These are phyloP conservation scores for Eucidaris tribuloides DNA, from an alignment of 35 echinoderm and acorn worm genomes.

Conservation along the genomic window DNA sequence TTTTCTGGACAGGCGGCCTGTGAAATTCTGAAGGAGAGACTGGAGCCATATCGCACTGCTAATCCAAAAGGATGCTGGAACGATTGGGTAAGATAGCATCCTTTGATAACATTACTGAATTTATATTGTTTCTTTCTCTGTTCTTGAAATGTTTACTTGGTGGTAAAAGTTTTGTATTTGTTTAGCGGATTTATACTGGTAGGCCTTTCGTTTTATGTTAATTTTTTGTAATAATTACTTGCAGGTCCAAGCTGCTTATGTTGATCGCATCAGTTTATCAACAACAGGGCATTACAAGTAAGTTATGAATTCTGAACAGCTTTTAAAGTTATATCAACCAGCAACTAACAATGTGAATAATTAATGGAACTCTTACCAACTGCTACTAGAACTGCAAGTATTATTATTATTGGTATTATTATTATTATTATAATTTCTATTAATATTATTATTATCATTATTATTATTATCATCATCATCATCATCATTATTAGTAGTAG, in stretches of 20 bases:
- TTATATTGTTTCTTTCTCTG: background rate
- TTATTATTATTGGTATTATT: no score
- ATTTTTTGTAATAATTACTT: background rate
- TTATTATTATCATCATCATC: no score
- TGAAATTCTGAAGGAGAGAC: constrained; percentile 50
- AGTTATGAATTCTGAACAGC: no score
- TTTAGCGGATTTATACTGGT: background rate
- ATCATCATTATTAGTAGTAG: no score
- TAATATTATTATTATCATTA: no score
- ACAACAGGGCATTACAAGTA: constrained; percentile 79
- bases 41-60: constrained; percentile 42
- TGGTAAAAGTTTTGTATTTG: background rate
- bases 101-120: background rate
- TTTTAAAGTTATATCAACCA: no score
- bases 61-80: constrained; percentile 73
- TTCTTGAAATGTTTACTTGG: background rate
- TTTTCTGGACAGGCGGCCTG: constrained; percentile 48
- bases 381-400: no score
- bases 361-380: no score
- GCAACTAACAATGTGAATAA: no score
- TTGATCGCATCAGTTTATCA: constrained; percentile 62
- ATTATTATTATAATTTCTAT: no score
- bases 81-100: constrained; percentile 52
- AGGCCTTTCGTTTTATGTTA: background rate
- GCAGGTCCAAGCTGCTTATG: constrained; percentile 65